Conservation (phyloP, 2,888 invertebrate species). For the Podotricha telesiphe region DNA sequence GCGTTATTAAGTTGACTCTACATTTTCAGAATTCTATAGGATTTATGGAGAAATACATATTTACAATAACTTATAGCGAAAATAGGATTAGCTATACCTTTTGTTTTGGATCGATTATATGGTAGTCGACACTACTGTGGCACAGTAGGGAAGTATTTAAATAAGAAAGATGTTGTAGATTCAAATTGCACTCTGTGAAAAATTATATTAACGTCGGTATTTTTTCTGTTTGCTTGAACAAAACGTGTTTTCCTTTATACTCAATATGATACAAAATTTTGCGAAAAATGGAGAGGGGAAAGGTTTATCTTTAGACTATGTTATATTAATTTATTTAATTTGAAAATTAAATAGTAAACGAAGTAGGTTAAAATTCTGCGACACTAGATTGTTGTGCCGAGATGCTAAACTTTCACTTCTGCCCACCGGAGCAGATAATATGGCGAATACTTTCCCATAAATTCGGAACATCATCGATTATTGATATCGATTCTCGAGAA, state of each 20-base stretch:
- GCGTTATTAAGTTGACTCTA: not conserved
- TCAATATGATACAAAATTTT: not conserved
- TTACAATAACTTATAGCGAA: not conserved
- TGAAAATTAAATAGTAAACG: not conserved
- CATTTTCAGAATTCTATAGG: not conserved
- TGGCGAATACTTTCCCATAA: slow-evolving; percentile 58
- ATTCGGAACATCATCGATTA: slow-evolving; percentile 52
- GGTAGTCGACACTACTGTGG: too few species aligned
- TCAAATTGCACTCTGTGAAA: too few species aligned
- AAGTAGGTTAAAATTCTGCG: slow-evolving; percentile 29
- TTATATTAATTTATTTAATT: too few species aligned
- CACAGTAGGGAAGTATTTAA: too few species aligned
- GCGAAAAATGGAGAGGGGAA: not conserved
- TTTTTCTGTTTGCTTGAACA: too few species aligned
- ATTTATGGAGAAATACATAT: not conserved
- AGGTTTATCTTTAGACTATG: not conserved
- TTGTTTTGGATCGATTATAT: too few species aligned
- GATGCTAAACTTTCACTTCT: slow-evolving; percentile 49
- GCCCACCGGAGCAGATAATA: slow-evolving; percentile 51
- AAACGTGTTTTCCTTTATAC: too few species aligned
- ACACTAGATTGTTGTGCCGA: slow-evolving; percentile 26
- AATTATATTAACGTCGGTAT: too few species aligned
- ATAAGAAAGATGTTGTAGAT: too few species aligned
- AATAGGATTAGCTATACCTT: too few species aligned
- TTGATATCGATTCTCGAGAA: slow-evolving; percentile 16